Base-by-base conservation (phyloP, 1,140 invertebrate species). In the Sesamia nonagrioides region DNA sequence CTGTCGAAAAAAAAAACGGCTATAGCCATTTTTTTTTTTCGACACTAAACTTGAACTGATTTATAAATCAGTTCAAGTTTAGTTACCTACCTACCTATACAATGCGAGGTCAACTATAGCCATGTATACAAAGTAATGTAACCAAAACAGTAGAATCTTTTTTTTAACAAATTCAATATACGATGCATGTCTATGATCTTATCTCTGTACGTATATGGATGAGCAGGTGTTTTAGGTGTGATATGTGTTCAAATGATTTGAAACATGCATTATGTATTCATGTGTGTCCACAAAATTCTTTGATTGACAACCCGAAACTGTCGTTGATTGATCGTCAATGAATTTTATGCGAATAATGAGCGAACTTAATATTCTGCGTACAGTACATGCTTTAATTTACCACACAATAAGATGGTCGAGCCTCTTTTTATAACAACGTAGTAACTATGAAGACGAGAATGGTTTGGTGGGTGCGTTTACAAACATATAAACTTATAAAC, bases 291-390 rank as follows among this genome's bases (percentile, higher is more conserved):
- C 18, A 27, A 27, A 37, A 17, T 40, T 35, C 37, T 17, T 37
- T n/a, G n/a, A 35, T 17, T n/a, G 35, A 33, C 35, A 27, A 61
- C 35, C 40, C 33, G 8, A 17, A 37, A 37, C 8, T 37, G 27
- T n/a, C 60, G 17, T 13, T 61, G 35, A 61, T 61, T 61, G 40
- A 37, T 61, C 54, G 3, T 4, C 54, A 58, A 58, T 15, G 54
- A 21, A 50, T 50, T n/a, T 15, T 21, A 58, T 58, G 13, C 9
- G 21, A 27, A 58, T 27, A 61, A 27, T 61, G 33, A 35, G n/a
- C 15, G 33, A 8, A 1, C 8, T 61, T 61, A 33, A 40, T 15
- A 61, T 61, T 61, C 60, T 33, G 3, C 27, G 2, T 9, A 13
- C 17, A 15, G 2, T 9, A 13, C 17, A 15, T 27, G 27, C 27